These are phyloP conservation scores for Pachyseris speciosa DNA, from an alignment of 64 coral and sea anemone species.

Conservation along the genomic window DNA sequence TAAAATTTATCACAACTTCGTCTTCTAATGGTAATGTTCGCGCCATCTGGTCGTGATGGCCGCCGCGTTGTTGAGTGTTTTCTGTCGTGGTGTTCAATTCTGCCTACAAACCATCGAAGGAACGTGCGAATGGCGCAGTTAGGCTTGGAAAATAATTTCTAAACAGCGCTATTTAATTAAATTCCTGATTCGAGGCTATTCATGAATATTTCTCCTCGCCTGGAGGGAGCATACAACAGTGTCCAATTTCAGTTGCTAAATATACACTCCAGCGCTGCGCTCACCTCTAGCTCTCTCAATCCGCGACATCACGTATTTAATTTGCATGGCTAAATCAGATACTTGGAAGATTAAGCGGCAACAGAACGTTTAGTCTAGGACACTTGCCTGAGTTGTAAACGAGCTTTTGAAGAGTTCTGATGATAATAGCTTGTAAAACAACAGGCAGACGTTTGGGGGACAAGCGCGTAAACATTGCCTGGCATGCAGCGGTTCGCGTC, in stretches of 20 bases:
- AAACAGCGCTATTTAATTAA: not conserved
- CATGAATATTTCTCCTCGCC: not conserved
- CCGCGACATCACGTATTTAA: slow-evolving; percentile 29
- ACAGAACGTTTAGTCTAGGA: slow-evolving; percentile 28
- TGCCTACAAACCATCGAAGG: not conserved
- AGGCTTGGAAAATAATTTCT: not conserved
- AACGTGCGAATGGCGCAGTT: not conserved
- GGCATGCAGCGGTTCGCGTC: slow-evolving; percentile 24
- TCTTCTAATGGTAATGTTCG: slow-evolving; percentile 58
- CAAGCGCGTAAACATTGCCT: slow-evolving; percentile 56
- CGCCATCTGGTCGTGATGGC: slow-evolving; percentile 29
- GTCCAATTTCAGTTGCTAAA: slow-evolving; percentile 44
- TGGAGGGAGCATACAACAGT: slow-evolving; percentile 4
- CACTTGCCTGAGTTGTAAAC: slow-evolving; percentile 66
- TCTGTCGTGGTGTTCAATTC: not conserved
- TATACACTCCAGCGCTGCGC: not conserved
- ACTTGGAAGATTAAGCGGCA: slow-evolving; percentile 30
- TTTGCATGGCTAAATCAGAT: slow-evolving; percentile 39
- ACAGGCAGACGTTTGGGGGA: slow-evolving; percentile 39
- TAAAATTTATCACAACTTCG: slow-evolving; percentile 40
- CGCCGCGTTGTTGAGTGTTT: not conserved
- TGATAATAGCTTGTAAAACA: slow-evolving; percentile 44
- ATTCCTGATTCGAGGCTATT: not conserved
- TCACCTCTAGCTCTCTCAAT: slow-evolving; percentile 10
- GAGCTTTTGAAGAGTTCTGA: slow-evolving; percentile 50